Conservation (phyloP, 2,113 vertebrate species). For the Phylloscopus trochilus region DNA sequence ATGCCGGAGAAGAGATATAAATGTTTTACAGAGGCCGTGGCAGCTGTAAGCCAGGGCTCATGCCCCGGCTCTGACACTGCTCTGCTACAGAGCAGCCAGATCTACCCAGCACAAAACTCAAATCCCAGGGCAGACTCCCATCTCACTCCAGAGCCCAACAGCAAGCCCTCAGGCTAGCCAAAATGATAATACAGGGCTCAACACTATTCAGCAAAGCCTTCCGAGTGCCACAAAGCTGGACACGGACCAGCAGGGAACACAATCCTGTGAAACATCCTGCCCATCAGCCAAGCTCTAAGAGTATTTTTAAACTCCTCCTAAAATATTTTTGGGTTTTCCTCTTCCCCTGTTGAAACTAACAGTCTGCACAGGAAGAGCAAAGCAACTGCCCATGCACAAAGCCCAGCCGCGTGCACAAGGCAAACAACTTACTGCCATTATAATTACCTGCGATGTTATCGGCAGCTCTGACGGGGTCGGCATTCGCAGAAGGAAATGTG, state of each 20-base stretch:
- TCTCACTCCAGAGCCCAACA: neutral
- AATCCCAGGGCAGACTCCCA: neutral
- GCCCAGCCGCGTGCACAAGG: neutral
- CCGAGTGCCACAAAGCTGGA: neutral
- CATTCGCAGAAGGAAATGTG: neutral
- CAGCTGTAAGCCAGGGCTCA: neutral
- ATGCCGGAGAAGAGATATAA: neutral
- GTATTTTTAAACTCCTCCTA: slow-evolving; percentile 55
- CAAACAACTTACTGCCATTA: slow-evolving; percentile 4
- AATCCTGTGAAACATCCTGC: slow-evolving; percentile 21
- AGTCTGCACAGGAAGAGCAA: slow-evolving; percentile 21
- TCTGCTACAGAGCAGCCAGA: neutral
- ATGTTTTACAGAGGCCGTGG: neutral
- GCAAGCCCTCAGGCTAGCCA: neutral
- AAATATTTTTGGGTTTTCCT: slow-evolving; percentile 60
- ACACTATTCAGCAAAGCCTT: neutral
- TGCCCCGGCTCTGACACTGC: accelerated
- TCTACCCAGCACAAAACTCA: neutral
- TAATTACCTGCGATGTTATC: slow-evolving; percentile 47
- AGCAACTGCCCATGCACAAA: neutral
- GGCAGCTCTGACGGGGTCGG: neutral
- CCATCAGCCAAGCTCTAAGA: neutral
- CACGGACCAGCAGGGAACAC: neutral
- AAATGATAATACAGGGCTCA: neutral
- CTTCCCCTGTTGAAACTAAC: slow-evolving; percentile 49